Evolutionary conservation across 2,113 vertebrate species (phyloP).

Genomic region (Phrynocephalus versicolor): DNA sequence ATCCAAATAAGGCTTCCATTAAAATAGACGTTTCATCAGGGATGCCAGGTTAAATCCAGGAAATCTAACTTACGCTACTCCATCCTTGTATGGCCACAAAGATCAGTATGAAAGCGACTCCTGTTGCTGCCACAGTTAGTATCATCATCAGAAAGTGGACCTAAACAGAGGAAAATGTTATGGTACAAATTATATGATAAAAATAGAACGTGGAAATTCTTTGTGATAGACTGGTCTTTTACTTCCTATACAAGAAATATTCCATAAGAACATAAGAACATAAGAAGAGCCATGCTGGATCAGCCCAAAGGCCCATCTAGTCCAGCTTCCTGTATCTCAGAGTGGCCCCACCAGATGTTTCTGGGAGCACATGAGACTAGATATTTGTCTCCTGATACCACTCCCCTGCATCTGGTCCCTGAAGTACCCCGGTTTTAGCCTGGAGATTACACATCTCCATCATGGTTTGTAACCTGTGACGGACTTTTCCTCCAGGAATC

Average conservation of each 20-base stretch:
- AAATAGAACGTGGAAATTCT: neutral
- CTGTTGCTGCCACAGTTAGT: slow-evolving; percentile 65
- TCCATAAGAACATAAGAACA: no score
- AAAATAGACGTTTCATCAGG: neutral
- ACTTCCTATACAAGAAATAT: neutral
- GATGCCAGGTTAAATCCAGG: neutral
- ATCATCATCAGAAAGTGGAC: slow-evolving; percentile 74
- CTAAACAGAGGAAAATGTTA: slow-evolving; percentile 52
- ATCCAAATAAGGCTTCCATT: neutral
- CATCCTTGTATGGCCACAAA: slow-evolving; percentile 69
- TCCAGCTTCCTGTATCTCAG: no score
- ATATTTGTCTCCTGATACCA: no score
- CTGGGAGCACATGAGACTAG: no score
- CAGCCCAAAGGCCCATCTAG: no score
- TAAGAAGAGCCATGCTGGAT: no score
- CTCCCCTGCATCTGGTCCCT: no score
- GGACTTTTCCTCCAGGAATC: no score
- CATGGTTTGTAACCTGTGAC: no score
- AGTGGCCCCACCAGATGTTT: no score
- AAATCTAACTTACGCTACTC: slow-evolving; percentile 69
- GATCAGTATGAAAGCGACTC: slow-evolving; percentile 75
- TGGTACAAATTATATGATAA: neutral
- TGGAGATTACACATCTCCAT: no score
- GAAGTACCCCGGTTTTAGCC: no score
- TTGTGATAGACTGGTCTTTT: neutral